phyloP scores from a whole-genome alignment of 1,140 invertebrate genomes.

The Temnothorax nylanderi region DNA sequence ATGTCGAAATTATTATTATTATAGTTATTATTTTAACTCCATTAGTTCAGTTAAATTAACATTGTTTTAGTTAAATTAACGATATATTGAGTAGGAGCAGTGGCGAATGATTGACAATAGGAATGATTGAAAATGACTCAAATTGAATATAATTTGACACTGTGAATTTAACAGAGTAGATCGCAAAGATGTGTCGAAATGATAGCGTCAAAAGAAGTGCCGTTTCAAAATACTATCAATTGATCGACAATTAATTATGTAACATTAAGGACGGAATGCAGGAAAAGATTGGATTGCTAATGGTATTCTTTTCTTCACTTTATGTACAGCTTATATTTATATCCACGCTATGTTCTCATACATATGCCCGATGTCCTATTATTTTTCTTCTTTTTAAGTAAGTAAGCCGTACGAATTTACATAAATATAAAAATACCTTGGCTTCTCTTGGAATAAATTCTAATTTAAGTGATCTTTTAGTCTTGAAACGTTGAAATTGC shows the following conservation, averaged over 20 bases:
- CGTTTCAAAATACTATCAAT: not conserved
- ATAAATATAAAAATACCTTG: not conserved
- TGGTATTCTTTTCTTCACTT: not conserved
- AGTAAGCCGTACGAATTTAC: not conserved
- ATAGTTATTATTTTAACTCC: too few relatives aligned
- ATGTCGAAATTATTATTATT: too few relatives aligned
- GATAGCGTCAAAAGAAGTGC: not conserved
- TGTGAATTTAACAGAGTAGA: not conserved
- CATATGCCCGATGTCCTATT: not conserved
- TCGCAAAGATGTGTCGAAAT: conserved; percentile 16
- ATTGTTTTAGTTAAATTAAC: too few relatives aligned
- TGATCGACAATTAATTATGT: not conserved
- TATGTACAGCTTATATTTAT: not conserved
- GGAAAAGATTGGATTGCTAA: not conserved
- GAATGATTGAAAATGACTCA: too few relatives aligned
- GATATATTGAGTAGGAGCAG: too few relatives aligned
- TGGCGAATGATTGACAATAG: too few relatives aligned
- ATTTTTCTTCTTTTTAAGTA: not conserved
- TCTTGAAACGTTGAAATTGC: not conserved
- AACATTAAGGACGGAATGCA: not conserved
- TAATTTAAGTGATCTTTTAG: not conserved
- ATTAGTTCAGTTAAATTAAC: too few relatives aligned
- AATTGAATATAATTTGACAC: too few relatives aligned
- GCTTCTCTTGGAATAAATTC: not conserved
- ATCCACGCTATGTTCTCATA: too few relatives aligned